Percentiles rank a stretch among this genome's conserved stretches.
phyloP scores from a whole-genome alignment of 1,140 invertebrate species.

The Drosophila subobscura region DNA sequence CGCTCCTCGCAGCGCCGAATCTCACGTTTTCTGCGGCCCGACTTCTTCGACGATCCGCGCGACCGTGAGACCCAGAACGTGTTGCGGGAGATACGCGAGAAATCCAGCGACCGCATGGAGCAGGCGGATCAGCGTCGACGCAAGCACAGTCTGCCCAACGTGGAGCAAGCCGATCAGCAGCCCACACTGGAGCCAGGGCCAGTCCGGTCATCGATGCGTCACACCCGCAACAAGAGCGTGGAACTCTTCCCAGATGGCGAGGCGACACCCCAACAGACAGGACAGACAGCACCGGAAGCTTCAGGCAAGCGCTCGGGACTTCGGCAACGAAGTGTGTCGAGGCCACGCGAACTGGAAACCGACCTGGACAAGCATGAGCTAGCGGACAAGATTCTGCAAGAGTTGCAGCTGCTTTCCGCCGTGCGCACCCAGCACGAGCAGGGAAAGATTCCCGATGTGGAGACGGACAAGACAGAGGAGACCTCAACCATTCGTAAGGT shows the following conservation, averaged over 20 bases:
- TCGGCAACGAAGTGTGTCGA: constrained; percentile 56
- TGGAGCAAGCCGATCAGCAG: constrained; percentile 33
- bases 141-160: constrained; percentile 72
- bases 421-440: constrained; percentile 58
- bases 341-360: constrained; percentile 55
- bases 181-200: constrained; percentile 2
- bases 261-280: neutral
- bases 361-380: constrained; percentile 70
- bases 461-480: constrained; percentile 45
- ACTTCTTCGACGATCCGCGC: constrained; percentile 90
- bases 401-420: constrained; percentile 71
- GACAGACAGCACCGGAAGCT: neutral
- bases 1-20: constrained; percentile 86
- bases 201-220: constrained; percentile 37
- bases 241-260: constrained; percentile 58
- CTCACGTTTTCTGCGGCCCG: constrained; percentile 89
- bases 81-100: constrained; percentile 87
- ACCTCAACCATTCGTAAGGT: constrained; percentile 79
- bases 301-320: constrained; percentile 1
- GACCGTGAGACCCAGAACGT: constrained; percentile 87
- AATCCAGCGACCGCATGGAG: constrained; percentile 70
- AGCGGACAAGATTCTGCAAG: constrained; percentile 79
- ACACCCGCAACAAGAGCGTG: constrained; percentile 77
- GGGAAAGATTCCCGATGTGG: constrained; percentile 14
- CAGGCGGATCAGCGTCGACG: constrained; percentile 48